Percentiles rank a stretch among this genome's conserved stretches.
Conservation (phyloP, 2,113 vertebrate species). For the Nyctibius bracteatus region DNA sequence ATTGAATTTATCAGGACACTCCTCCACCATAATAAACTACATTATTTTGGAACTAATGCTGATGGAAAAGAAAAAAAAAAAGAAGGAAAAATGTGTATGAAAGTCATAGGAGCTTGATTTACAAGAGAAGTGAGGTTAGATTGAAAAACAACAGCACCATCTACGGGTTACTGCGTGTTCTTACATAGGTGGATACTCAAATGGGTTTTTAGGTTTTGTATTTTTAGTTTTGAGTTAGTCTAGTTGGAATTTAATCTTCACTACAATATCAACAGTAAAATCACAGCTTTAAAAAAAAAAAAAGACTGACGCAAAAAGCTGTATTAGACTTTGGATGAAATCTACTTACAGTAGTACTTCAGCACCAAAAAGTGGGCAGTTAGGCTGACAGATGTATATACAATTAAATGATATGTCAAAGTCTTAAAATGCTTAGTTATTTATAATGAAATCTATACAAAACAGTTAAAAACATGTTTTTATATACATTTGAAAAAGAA, state of each 20-base stretch:
- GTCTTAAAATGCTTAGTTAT: constrained; percentile 76
- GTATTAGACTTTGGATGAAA: constrained; percentile 70
- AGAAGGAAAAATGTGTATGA: not conserved
- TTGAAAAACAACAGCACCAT: constrained; percentile 67
- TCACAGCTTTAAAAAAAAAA: constrained; percentile 49
- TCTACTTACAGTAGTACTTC: constrained; percentile 78
- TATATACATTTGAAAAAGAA: constrained; percentile 73
- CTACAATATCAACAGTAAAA: constrained; percentile 41
- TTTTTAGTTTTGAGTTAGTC: constrained; percentile 37
- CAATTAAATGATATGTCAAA: constrained; percentile 70
- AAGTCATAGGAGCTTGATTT: not conserved
- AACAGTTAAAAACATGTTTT: constrained; percentile 76
- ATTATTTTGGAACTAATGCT: not conserved
- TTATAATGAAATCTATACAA: constrained; percentile 83
- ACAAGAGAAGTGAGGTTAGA: not conserved
- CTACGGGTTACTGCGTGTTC: constrained; percentile 51
- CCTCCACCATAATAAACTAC: not conserved
- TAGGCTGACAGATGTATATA: constrained; percentile 67
- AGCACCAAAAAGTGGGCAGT: constrained; percentile 77
- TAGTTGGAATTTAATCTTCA: constrained; percentile 45
- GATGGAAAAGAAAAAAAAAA: not conserved
- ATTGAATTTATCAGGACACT: not conserved
- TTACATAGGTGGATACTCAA: not conserved
- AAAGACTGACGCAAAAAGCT: constrained; percentile 63
- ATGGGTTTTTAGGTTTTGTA: not conserved